Percentiles rank a stretch among this genome's conserved stretches.
Evolutionary conservation across 2,797 vertebrate species (phyloP).

Genomic region (Phaenicophaeus curvirostris): DNA sequence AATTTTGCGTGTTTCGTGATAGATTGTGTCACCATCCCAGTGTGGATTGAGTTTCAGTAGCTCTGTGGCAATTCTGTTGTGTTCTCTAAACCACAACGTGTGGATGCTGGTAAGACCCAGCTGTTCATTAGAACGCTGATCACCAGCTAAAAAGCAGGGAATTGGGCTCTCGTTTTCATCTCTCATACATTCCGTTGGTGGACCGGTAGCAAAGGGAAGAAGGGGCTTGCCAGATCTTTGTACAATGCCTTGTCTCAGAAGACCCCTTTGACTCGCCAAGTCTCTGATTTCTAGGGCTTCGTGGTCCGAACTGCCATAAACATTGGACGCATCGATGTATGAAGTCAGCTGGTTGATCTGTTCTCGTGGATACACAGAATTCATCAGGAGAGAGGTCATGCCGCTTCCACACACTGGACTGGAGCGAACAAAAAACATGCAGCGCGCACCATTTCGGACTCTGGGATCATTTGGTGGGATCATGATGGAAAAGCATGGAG

Average conservation of each 20-base stretch:
- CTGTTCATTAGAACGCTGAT: constrained; percentile 96
- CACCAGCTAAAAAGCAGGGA: constrained; percentile 96
- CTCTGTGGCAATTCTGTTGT: constrained; percentile 93
- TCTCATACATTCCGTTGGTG: constrained; percentile 96
- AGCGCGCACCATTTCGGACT: constrained; percentile 85
- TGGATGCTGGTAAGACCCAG: constrained; percentile 96
- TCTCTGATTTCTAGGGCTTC: constrained; percentile 92
- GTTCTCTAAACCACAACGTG: constrained; percentile 95
- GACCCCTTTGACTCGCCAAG: constrained; percentile 93
- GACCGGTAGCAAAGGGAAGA: constrained; percentile 93
- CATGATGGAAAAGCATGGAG: constrained; percentile 93
- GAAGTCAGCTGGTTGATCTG: constrained; percentile 98
- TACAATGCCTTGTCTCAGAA: constrained; percentile 93
- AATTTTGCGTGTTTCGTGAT: constrained; percentile 95
- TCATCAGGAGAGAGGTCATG: constrained; percentile 98
- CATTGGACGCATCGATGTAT: constrained; percentile 95
- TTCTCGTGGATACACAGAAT: constrained; percentile 95
- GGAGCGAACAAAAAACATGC: constrained; percentile 98
- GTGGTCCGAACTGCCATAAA: constrained; percentile 91
- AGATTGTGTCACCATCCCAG: constrained; percentile 98
- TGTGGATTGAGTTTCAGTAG: constrained; percentile 93
- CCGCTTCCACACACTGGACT: constrained; percentile 97
- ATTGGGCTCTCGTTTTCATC: constrained; percentile 98
- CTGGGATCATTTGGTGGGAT: constrained; percentile 92
- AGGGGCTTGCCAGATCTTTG: constrained; percentile 95